These are phyloP conservation scores for Notamacropus eugenii DNA, from an alignment of 2,797 vertebrate species.

Conservation along the genomic window DNA sequence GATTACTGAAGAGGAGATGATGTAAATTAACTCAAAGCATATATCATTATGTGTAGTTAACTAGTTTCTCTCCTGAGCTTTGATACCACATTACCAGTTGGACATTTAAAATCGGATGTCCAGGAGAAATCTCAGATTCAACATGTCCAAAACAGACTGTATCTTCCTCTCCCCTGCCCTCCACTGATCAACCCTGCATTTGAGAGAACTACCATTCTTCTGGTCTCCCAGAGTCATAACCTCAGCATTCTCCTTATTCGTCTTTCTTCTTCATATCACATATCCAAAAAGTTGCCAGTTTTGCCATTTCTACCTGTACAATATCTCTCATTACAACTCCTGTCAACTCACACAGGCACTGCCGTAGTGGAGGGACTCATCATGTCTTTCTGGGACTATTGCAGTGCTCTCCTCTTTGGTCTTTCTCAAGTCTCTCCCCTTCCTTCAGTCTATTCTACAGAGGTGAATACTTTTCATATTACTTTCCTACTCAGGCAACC, in stretches of 20 bases:
- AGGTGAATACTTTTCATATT: neutral
- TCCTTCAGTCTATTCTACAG: neutral
- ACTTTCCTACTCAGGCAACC: neutral
- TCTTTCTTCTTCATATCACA: neutral
- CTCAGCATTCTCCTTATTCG: neutral
- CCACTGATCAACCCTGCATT: neutral
- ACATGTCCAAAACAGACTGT: neutral
- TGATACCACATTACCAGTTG: neutral
- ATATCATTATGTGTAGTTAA: neutral
- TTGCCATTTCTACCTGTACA: neutral
- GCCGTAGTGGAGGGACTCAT: neutral
- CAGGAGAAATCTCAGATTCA: neutral
- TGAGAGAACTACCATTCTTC: neutral
- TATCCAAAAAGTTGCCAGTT: neutral
- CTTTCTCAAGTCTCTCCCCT: neutral
- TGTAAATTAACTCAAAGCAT: neutral
- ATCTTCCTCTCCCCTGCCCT: neutral
- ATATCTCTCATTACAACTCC: neutral
- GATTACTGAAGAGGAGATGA: neutral
- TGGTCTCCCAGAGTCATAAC: neutral
- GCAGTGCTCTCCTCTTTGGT: neutral
- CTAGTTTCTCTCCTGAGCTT: neutral
- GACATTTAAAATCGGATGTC: neutral
- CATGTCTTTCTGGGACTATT: neutral
- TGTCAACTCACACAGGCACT: neutral